Evolutionary conservation across 2,888 invertebrate genomes (phyloP), one percentile per base, ranked within the genome.

Genomic region (Nomada lathburiana): DNA sequence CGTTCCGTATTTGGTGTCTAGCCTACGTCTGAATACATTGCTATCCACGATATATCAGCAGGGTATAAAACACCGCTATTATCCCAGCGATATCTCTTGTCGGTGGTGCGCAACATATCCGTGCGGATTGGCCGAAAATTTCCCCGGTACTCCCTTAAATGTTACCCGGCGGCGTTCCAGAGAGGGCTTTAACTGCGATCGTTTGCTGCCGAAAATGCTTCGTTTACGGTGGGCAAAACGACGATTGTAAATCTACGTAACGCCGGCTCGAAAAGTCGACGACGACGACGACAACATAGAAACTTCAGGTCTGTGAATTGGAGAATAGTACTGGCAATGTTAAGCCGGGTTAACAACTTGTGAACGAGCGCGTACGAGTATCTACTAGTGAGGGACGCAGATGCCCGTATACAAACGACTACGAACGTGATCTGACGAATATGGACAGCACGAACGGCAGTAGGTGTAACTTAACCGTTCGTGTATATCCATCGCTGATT

Each of bases 171-270:
- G 81, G 76, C 83, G 81, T 83, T 87, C 77, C 85, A 78, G 53
- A 36, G 55, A 53, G 55, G 78, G 76, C 80, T 78, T 78, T 85
- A 87, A 87, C 83, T 78, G 87, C 85, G 87, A 87, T 87, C 87
- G 87, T 87, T 87, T 82, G 87, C 83, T 83, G 73, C 80, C 85
- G 82, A 87, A 87, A 87, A 87, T 87, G 85, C 82, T 83, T 87
- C 85, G 87, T 87, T 87, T 85, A 87, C 83, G 80, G 83, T 79
- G 74, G 79, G 74, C 85, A 74, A 83, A 87, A 83, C 85, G 85
- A 72, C 87, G 77, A 82, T 77, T 84, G 87, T 87, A 87, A 87
- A 87, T 87, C 85, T 87, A 74, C 64, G 57, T 75, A 82, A 71
- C 84, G 75, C 78, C 63, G 76, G 44, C 74, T 74, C 76, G 86